A percentile compares a stretch with the other conserved stretches of the same genome.
phyloP scores from a whole-genome alignment of 2,888 invertebrate genomes.

The Augiades crinisus region DNA sequence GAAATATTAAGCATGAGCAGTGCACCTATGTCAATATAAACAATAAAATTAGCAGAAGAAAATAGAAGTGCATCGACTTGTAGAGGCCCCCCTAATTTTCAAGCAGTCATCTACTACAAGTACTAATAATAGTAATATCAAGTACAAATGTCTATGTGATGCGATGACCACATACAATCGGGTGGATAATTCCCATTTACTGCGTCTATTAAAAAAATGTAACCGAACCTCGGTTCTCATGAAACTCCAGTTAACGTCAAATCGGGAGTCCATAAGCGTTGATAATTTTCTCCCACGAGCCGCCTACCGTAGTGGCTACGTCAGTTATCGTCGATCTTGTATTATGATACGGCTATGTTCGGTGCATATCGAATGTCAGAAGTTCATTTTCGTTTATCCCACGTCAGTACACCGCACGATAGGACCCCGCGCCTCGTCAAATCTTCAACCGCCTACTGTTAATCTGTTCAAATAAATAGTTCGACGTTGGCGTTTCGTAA shows the following conservation, averaged over 20 bases:
- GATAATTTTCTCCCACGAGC: conserved; percentile 30
- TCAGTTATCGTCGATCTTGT: conserved; percentile 16
- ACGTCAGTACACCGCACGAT: conserved; percentile 7
- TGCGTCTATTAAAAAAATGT: too few relatives aligned
- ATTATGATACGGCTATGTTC: conserved; percentile 20
- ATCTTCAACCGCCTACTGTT: conserved; percentile 8
- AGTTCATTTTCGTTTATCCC: conserved; percentile 18
- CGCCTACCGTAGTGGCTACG: conserved; percentile 20
- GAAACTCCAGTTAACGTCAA: conserved; percentile 56
- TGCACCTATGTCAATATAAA: too few relatives aligned
- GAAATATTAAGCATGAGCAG: too few relatives aligned
- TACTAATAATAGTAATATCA: too few relatives aligned
- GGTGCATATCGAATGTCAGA: conserved; percentile 24
- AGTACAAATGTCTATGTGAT: too few relatives aligned
- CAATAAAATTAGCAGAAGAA: too few relatives aligned
- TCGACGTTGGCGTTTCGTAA: conserved; percentile 10
- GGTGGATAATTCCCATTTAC: too few relatives aligned
- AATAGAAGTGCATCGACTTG: too few relatives aligned
- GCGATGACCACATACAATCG: too few relatives aligned
- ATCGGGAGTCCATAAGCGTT: conserved; percentile 36
- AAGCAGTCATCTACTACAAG: too few relatives aligned
- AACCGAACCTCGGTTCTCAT: conserved; percentile 60
- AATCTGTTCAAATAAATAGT: conserved; percentile 13
- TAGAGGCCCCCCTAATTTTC: too few relatives aligned
- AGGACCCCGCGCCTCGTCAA: conserved; percentile 6